Evolutionary conservation across 2,888 invertebrate species (phyloP).

Genomic region (Nycteola revayana): DNA sequence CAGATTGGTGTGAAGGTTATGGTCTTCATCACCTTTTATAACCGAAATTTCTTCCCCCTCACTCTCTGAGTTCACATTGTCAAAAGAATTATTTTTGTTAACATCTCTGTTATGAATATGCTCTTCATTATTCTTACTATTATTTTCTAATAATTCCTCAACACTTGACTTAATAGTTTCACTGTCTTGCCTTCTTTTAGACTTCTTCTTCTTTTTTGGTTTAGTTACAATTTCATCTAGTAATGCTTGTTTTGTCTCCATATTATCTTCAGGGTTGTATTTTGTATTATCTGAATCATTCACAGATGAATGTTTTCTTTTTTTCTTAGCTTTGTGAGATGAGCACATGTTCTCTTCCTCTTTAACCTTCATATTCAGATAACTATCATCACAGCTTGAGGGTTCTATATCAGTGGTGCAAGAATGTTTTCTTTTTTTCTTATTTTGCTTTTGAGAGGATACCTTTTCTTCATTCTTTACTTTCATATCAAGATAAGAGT

Average conservation of each 20-base stretch:
- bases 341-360: slow-evolving; percentile 32
- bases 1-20: slow-evolving; percentile 15
- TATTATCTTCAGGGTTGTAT: slow-evolving; percentile 3
- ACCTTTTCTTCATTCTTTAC: slow-evolving; percentile 46
- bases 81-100: slow-evolving; percentile 8
- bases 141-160: not conserved
- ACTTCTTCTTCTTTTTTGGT: slow-evolving; percentile 34
- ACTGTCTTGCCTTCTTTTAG: slow-evolving; percentile 26
- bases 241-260: slow-evolving; percentile 3
- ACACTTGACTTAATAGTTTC: slow-evolving; percentile 4
- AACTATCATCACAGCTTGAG: slow-evolving; percentile 37
- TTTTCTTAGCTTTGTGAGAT: slow-evolving; percentile 13
- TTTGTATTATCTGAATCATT: too few species aligned
- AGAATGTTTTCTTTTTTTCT: slow-evolving; percentile 10
- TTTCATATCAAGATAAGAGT: slow-evolving; percentile 42
- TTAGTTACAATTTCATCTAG: slow-evolving; percentile 8
- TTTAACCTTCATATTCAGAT: slow-evolving; percentile 47
- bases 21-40: slow-evolving; percentile 25
- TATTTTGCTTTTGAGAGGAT: slow-evolving; percentile 9
- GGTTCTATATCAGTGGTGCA: not conserved
- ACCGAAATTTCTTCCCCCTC: slow-evolving; percentile 28
- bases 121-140: slow-evolving; percentile 5
- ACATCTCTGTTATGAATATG: too few species aligned
- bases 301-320: slow-evolving; percentile 9
- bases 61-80: slow-evolving; percentile 15